These are phyloP conservation scores for Tortrix viridana DNA, from an alignment of 2,888 invertebrate species.

Conservation along the genomic window DNA sequence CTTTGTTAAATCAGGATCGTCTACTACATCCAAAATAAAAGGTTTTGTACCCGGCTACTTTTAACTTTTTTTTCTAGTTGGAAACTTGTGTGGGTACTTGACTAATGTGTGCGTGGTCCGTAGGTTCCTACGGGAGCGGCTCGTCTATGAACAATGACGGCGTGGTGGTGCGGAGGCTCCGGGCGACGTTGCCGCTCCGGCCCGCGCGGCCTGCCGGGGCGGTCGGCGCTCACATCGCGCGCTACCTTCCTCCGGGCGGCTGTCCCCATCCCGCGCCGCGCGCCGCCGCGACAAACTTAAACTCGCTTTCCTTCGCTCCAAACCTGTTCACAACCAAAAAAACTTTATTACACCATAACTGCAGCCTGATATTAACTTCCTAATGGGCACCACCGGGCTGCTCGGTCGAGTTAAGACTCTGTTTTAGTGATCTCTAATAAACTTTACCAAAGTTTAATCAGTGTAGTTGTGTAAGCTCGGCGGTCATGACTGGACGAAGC, in stretches of 20 bases:
- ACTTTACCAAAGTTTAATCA: slow-evolving; percentile 66
- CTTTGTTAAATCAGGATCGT: slow-evolving; percentile 9
- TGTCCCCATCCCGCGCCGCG: slow-evolving; percentile 51
- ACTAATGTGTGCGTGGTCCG: no score
- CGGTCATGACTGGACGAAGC: slow-evolving; percentile 72
- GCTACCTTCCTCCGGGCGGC: slow-evolving; percentile 63
- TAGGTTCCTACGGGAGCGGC: slow-evolving; percentile 53
- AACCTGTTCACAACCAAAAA: slow-evolving; percentile 66
- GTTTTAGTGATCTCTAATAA: slow-evolving; percentile 57
- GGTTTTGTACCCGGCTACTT: no score
- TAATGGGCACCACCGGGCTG: slow-evolving; percentile 48
- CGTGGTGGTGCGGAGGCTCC: slow-evolving; percentile 52
- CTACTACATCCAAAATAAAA: no score
- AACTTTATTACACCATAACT: slow-evolving; percentile 53
- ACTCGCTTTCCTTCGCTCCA: slow-evolving; percentile 42
- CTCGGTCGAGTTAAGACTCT: slow-evolving; percentile 50
- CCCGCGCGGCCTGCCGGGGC: slow-evolving; percentile 44
- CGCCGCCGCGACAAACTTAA: slow-evolving; percentile 49
- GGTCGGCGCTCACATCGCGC: slow-evolving; percentile 57
- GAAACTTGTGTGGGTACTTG: no score
- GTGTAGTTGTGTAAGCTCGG: slow-evolving; percentile 63
- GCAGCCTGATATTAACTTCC: slow-evolving; percentile 54
- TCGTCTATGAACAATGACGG: slow-evolving; percentile 71
- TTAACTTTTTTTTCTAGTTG: no score
- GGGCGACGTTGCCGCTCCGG: slow-evolving; percentile 66